A percentile compares a stretch with the other conserved stretches of the same genome.
Evolutionary conservation across 1,140 invertebrate genomes (phyloP).

Genomic region (Tetragonula clypearis): DNA sequence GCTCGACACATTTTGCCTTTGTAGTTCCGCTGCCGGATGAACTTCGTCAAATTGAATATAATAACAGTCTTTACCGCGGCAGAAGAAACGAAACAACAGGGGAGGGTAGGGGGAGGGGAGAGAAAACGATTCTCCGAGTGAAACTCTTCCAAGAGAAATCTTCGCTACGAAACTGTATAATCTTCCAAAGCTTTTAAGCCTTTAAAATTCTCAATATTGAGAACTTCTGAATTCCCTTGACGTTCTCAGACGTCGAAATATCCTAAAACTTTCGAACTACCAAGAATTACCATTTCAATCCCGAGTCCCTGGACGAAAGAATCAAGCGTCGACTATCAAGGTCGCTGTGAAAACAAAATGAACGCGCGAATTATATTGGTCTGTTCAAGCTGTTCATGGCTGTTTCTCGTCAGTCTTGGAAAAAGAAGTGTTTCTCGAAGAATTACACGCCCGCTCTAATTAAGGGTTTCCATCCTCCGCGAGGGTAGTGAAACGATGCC

Average conservation of each 20-base stretch:
- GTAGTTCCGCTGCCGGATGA: background rate
- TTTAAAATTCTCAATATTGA: background rate
- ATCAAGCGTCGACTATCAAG: no score
- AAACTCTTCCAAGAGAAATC: conserved; percentile 9
- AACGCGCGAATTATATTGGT: no score
- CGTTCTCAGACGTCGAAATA: background rate
- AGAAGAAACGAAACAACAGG: background rate
- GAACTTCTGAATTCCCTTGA: no score
- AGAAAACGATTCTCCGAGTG: background rate
- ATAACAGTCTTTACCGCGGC: background rate
- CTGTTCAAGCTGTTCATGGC: no score
- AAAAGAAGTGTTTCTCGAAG: conserved; percentile 11
- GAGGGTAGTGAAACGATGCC: conserved; percentile 27
- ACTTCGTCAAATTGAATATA: background rate
- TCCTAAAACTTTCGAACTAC: background rate
- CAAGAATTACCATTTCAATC: no score
- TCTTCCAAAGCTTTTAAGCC: background rate
- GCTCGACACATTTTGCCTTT: background rate
- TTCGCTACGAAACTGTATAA: background rate
- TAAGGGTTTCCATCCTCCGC: conserved; percentile 28
- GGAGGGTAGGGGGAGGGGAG: background rate
- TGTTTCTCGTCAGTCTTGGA: conserved; percentile 5
- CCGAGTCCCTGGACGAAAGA: no score
- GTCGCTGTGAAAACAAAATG: no score
- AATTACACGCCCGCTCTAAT: conserved; percentile 46